phyloP scores from a whole-genome alignment of 1,140 invertebrate species.

The Riptortus pedestris region DNA sequence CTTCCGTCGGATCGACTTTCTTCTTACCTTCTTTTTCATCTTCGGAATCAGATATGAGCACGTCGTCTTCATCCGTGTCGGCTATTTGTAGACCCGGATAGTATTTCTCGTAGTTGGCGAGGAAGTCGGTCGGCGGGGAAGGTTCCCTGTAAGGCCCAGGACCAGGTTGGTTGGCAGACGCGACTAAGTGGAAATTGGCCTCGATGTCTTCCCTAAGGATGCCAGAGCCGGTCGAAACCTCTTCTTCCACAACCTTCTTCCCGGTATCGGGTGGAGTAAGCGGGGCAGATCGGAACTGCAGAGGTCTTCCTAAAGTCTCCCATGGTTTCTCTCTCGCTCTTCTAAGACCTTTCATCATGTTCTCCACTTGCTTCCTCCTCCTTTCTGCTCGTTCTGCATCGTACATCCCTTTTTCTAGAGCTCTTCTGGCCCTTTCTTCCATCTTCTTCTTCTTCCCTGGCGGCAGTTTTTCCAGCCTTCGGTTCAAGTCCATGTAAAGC shows the following conservation, averaged over 20 bases:
- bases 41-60: neutral
- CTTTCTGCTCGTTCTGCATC: neutral
- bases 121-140: neutral
- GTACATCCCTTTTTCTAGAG: neutral
- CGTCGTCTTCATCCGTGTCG: neutral
- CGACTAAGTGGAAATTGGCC: neutral
- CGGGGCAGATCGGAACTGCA: neutral
- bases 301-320: neutral
- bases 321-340: neutral
- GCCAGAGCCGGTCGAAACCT: neutral
- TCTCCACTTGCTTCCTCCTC: neutral
- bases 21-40: constrained; percentile 1
- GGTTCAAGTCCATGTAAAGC: neutral
- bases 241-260: neutral
- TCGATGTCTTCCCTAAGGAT: neutral
- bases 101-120: neutral
- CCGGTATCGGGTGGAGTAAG: neutral
- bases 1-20: neutral
- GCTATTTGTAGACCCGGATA: neutral
- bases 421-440: neutral
- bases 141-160: neutral
- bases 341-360: neutral
- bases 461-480: neutral
- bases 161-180: neutral
- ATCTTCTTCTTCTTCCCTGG: neutral